These are phyloP conservation scores for Andrena flavipes DNA, from an alignment of 2,888 invertebrate genomes.

Conservation along the genomic window DNA sequence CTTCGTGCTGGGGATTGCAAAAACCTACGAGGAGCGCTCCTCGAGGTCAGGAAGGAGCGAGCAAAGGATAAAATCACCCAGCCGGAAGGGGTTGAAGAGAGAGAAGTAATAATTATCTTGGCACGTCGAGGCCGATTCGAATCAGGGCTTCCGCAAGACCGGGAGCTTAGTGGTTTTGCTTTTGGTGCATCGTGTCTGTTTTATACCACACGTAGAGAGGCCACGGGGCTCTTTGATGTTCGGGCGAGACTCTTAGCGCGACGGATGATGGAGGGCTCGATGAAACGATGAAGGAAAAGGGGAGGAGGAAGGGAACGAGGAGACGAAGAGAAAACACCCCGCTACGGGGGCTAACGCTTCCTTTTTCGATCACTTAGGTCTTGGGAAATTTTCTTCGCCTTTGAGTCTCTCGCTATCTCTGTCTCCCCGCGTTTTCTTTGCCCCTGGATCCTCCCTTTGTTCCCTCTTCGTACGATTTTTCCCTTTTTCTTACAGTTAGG, in stretches of 20 bases:
- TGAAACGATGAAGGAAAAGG: constrained; percentile 34
- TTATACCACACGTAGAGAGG: constrained; percentile 52
- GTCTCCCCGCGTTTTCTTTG: constrained; percentile 17
- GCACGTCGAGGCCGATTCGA: constrained; percentile 63
- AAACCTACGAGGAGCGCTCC: background rate
- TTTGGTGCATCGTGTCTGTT: constrained; percentile 68
- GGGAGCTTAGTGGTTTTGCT: constrained; percentile 64
- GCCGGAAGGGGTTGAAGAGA: constrained; percentile 13
- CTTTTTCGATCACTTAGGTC: constrained; percentile 73
- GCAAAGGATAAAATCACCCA: constrained; percentile 33
- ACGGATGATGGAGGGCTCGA: constrained; percentile 53
- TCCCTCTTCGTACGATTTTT: constrained; percentile 9
- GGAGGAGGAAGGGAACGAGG: constrained; percentile 31
- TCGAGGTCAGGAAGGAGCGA: background rate
- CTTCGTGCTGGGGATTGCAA: constrained; percentile 10
- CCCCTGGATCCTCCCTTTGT: constrained; percentile 18
- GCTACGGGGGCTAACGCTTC: constrained; percentile 53
- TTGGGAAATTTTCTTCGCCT: constrained; percentile 70
- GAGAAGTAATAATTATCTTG: constrained; percentile 64
- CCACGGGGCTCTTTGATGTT: constrained; percentile 70
- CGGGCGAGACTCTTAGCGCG: constrained; percentile 67
- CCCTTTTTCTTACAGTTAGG: background rate
- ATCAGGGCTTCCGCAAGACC: constrained; percentile 54
- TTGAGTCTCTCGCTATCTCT: constrained; percentile 51
- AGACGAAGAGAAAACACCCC: constrained; percentile 47